Base-by-base conservation (phyloP, 1,140 invertebrate genomes). In the Hormaphis cornu region DNA sequence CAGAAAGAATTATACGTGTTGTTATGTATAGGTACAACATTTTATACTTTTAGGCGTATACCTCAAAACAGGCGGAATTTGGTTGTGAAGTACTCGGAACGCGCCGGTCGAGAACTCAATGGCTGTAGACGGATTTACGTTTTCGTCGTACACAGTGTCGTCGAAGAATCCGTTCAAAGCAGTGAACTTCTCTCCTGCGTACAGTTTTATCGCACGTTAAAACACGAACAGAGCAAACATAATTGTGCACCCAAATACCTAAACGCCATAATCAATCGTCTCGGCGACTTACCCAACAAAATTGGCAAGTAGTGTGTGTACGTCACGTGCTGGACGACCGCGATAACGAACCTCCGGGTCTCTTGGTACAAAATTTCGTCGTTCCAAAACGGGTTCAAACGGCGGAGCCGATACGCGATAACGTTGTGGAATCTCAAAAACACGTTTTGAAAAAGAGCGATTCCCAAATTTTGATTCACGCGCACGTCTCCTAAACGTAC, bases 391-490 rank as follows among this genome's bases (percentile, higher is more conserved):
- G 84, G 84, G 77, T 90, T 87, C 3, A 86, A 73, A 1, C 74
- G 56, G 0, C 79, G 75, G n/a, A 91, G 78, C 16, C 82, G 75
- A 0, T 79, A 76, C 0, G 91, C 92, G 24, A 97, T 79, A 20
- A 87, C 82, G 77, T 97, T 98, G 76, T 98, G 95, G 75, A 96
- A 89, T 20, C 93, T 82, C 73, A 93, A 80, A 83, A 90, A 91
- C 3, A 95, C 72, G 0, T 90, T 90, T 74, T 97, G 89, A 73
- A 95, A 80, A 7, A 84, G 81, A 0, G 91, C 90, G 7, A 96
- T 78, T 74, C 89, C 84, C 0, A 90, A 77, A 79, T 91, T 90
- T 76, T 91, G 89, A 75, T 91, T 91, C 16, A 59, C 22, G 5
- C 56, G 56, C 5, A 5, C 5, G 14, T 59, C 37, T 8, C 37